Base-by-base conservation (phyloP, 2,113 vertebrate genomes). In the Mellivora capensis region DNA sequence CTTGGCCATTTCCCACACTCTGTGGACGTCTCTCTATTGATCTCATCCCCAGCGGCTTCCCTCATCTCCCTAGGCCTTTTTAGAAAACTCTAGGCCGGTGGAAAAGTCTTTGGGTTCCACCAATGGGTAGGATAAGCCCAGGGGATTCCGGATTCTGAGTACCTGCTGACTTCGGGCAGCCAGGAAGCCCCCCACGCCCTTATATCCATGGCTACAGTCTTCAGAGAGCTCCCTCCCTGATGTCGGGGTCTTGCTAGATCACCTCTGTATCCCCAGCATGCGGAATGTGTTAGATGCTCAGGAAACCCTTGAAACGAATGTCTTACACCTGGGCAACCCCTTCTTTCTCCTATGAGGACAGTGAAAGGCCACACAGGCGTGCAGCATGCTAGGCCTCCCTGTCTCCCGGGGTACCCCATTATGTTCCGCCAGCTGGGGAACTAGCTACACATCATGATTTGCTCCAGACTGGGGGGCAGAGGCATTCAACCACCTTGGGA, bases 281-380 rank as follows among this genome's bases (percentile, higher is more conserved):
- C 4, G 29, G 57, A 14, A 14, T 34, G 21, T 2, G 59, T 10
- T 2, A 29, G 49, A 17, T n/a, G 91, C 59, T 71, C 54, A 27
- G 2, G 4, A 25, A 84, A 37, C 21, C 20, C 69, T 34, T 29
- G 72, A 47, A 44, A 17, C 11, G 31, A 57, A 9, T 1, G 3
- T 44, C 21, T 1, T 42, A 31, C n/a, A n/a, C 44, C 85, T 29
- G 14, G 11, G 54, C 27, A 8, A 18, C 44, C 79, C 54, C 34
- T 18, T 27, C 7, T 59, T 61, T 34, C 47, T 52, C 57, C 8
- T 0, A 21, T 0, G 34, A 49, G n/a, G 69, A 39, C 67, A 62
- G 52, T 21, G 21, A 47, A 42, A 47, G 31, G 31, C 37, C 25
- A 5, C 0, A 20, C 0, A 20, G 14, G 29, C 5, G 15, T 2